These are phyloP conservation scores for Rhinolophus sinicus DNA, from an alignment of 2,113 vertebrate genomes.

Conservation along the genomic window DNA sequence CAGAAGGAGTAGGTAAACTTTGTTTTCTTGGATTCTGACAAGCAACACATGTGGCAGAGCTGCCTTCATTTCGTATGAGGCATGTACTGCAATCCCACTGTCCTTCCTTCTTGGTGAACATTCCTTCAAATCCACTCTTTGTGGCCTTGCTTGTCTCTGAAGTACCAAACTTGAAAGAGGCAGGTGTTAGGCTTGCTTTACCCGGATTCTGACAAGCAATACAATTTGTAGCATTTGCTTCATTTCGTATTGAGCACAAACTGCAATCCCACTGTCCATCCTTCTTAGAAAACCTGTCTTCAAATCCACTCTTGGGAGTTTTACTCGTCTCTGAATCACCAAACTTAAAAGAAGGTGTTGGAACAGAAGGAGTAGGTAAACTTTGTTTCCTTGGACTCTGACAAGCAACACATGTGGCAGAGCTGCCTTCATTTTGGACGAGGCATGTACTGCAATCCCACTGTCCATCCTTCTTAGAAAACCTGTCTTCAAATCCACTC, in stretches of 20 bases:
- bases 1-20: conserved; percentile 2
- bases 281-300: conserved; percentile 80
- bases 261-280: conserved; percentile 89
- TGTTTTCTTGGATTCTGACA: conserved; percentile 85
- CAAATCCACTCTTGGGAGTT: conserved; percentile 75
- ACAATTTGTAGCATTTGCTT: conserved; percentile 83
- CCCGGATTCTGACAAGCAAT: conserved; percentile 85
- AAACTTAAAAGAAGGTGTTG: conserved; percentile 84
- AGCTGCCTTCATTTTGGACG: conserved; percentile 86
- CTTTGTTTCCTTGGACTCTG: conserved; percentile 78
- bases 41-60: conserved; percentile 85
- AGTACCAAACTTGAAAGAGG: conserved; percentile 85
- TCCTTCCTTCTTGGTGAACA: conserved; percentile 89
- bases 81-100: conserved; percentile 92
- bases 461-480: conserved; percentile 86
- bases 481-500: conserved; percentile 85
- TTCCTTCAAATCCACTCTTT: conserved; percentile 84
- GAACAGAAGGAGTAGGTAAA: conserved; percentile 21
- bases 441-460: conserved; percentile 89
- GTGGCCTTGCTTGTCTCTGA: conserved; percentile 69
- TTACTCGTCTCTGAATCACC: conserved; percentile 73
- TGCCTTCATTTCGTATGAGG: conserved; percentile 88
- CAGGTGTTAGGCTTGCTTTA: conserved; percentile 58
- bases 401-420: conserved; percentile 86
- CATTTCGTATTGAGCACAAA: conserved; percentile 66